Base-by-base conservation (phyloP, 2,888 invertebrate genomes). In the Drosophila stalkeri region DNA sequence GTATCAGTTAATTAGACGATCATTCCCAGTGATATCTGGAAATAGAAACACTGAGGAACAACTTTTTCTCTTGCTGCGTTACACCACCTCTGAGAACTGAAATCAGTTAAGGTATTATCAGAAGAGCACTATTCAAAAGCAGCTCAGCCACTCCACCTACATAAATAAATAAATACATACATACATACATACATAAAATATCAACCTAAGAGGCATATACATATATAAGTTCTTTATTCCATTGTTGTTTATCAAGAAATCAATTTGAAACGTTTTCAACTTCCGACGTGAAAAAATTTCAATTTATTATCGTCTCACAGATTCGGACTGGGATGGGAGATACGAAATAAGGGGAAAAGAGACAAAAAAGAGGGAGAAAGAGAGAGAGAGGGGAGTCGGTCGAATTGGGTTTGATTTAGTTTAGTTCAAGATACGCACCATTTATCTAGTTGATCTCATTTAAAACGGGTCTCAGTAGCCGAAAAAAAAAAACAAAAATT, bases 361-460 rank as follows among this genome's bases (percentile, higher is more conserved):
- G 20, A 39, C 39, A 43, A 11, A 54, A 23, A 3, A 1, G 5
- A 11, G 12, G 37, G 16, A 23, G 46, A n/a, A 47, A 35, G 11
- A 33, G 54, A 23, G 43, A 44, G 31, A 7, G 41, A 18, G 7
- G 14, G 20, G 18, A 12, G 16, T 31, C n/a, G 8, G 3, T n/a
- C 41, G 41, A n/a, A 52, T 49, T 27, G 23, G 12, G 31, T 64
- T 74, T 49, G 55, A 68, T 73, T 71, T 47, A 47, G 47, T 65
- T 75, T 51, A 64, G 65, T 59, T 68, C 60, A 71, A 84, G 80
- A 85, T 89, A 89, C 90, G 75, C 82, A 89, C 91, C 90, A 89
- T 90, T 89, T 89, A 90, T 89, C 90, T 88, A 88, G 83, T 86
- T 82, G 80, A 82, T 86, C 77, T 90, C 90, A 80, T 86, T 89